These are phyloP conservation scores for Epizoanthus fatuus DNA, from an alignment of 92 coral and sea anemone species.

Conservation along the genomic window DNA sequence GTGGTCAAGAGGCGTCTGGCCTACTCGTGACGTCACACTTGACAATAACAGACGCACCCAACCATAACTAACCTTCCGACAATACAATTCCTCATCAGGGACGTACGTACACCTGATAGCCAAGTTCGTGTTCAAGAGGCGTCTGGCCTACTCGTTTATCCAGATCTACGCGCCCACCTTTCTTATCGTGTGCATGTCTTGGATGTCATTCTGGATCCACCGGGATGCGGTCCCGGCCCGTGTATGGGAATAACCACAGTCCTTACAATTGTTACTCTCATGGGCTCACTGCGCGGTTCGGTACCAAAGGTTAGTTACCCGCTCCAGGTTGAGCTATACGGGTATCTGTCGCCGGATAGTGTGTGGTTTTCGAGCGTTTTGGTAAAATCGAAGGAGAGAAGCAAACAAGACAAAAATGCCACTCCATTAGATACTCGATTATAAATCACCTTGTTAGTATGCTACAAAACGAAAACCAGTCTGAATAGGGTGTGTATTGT, in stretches of 20 bases:
- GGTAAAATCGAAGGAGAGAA: too few relatives aligned
- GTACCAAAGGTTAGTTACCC: slow-evolving; percentile 81
- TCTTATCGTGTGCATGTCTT: slow-evolving; percentile 87
- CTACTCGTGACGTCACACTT: slow-evolving; percentile 55
- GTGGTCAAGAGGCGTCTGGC: slow-evolving; percentile 87
- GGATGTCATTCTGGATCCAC: slow-evolving; percentile 94
- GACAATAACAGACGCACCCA: too few relatives aligned
- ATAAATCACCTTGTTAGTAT: too few relatives aligned
- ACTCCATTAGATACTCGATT: too few relatives aligned
- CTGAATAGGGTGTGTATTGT: too few relatives aligned
- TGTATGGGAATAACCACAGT: slow-evolving; percentile 91
- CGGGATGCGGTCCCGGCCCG: slow-evolving; percentile 95
- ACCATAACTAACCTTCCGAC: too few relatives aligned
- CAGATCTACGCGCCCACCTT: slow-evolving; percentile 94
- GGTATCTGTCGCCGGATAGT: background rate
- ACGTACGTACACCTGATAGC: slow-evolving; percentile 86
- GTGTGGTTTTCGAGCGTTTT: background rate
- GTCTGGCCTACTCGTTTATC: slow-evolving; percentile 68
- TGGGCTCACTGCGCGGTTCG: slow-evolving; percentile 88
- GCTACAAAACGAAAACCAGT: too few relatives aligned
- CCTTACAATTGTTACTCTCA: slow-evolving; percentile 88
- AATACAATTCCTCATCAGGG: slow-evolving; percentile 33
- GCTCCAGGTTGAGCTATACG: background rate
- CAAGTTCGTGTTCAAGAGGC: slow-evolving; percentile 82
- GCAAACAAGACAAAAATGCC: too few relatives aligned